Base-by-base conservation (phyloP, 2,888 invertebrate genomes). In the Chorisops tibialis region DNA sequence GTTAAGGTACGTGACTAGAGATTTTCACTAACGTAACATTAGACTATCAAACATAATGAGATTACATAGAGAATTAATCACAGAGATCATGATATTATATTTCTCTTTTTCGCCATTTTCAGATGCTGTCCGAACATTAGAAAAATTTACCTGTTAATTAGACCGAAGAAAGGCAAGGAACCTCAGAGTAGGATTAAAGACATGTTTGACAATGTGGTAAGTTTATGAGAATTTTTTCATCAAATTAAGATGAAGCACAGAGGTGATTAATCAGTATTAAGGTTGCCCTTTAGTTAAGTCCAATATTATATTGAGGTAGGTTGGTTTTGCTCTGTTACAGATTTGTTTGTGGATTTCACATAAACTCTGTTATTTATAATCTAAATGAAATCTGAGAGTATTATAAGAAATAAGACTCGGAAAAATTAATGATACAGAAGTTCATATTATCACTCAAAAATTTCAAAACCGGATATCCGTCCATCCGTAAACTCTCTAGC, bases 101-200 rank as follows among this genome's bases (percentile, higher is more conserved):
- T n/a, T n/a, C n/a, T n/a, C n/a, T 30, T 39, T 48, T 30, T 38
- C 38, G 7, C n/a, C 16, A 14, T 56, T 79, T 77, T 49, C 74
- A 84, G 84, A 68, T 81, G 86, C 70, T 89, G 93, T 70, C 87
- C 90, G 0, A 86, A 87, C 48, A 79, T 96, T 38, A 83, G 83
- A 59, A 87, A 84, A 69, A 87, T 98, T 56, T 91, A 93, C 73
- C 76, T 96, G 60, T 80, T 97, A 50, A 85, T 97, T 51, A 82
- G 97, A 49, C 80, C 87, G 1, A 95, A 95, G 80, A 87, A 92
- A 73, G 93, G 92, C 11, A 91, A 91, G 74, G 83, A 85, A 59
- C 87, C 93, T 0, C 83, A 84, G 67, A 86, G 87, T 69, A 81
- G 93, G 61, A 75, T 93, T 4, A 86, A 89, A 61, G 93, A 94